phyloP scores from a whole-genome alignment of 2,888 invertebrate species.

The Mystacides longicornis region DNA sequence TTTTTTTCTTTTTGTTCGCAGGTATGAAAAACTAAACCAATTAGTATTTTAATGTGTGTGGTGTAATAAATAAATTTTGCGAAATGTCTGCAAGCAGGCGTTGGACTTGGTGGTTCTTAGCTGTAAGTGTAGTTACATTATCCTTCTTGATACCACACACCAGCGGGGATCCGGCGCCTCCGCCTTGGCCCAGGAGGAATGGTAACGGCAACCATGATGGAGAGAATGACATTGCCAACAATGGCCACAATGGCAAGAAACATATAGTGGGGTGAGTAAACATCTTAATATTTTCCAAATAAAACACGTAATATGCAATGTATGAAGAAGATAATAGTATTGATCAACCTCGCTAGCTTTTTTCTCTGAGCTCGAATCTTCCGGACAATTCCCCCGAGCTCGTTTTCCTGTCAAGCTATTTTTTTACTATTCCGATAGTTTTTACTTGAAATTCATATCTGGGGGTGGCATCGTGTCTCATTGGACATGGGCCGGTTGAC shows the following conservation, averaged over 20 bases:
- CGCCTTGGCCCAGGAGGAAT: slow-evolving; percentile 19
- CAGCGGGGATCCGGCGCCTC: slow-evolving; percentile 28
- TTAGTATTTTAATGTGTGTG: not conserved
- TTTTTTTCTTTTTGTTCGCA: not conserved
- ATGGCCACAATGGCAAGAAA: not conserved
- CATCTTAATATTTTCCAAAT: too few relatives aligned
- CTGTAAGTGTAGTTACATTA: not conserved
- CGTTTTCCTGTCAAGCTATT: too few relatives aligned
- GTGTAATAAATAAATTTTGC: not conserved
- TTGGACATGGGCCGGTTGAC: too few relatives aligned
- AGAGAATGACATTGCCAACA: slow-evolving; percentile 2
- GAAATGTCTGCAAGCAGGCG: not conserved
- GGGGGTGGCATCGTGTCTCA: too few relatives aligned
- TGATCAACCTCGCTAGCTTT: too few relatives aligned
- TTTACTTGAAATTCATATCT: too few relatives aligned
- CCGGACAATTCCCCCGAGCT: too few relatives aligned
- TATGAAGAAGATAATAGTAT: too few relatives aligned
- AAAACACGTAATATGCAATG: too few relatives aligned
- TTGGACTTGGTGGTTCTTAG: not conserved
- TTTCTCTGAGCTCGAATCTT: too few relatives aligned
- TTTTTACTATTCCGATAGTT: too few relatives aligned
- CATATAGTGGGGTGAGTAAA: not conserved
- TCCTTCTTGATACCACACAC: slow-evolving; percentile 23
- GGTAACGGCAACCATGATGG: slow-evolving; percentile 31
- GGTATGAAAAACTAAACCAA: not conserved